A percentile compares a stretch with the other conserved stretches of the same genome.
These are phyloP conservation scores for Drosophila subsilvestris DNA, from an alignment of 2,888 invertebrate genomes.

Conservation along the genomic window DNA sequence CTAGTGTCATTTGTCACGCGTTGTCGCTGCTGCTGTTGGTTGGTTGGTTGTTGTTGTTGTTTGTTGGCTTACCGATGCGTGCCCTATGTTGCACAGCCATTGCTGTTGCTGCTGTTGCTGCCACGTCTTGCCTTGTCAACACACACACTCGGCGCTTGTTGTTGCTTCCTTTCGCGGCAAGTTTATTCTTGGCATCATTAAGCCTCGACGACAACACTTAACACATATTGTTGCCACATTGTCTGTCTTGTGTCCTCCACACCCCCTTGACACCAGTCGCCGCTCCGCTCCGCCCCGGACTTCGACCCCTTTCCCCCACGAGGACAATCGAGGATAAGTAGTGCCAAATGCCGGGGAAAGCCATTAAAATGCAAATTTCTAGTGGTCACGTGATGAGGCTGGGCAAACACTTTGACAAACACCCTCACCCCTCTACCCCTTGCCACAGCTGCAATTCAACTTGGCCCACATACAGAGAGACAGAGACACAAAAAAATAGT, in stretches of 20 bases:
- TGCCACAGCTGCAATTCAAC: constrained; percentile 41
- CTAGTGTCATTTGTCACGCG: constrained; percentile 75
- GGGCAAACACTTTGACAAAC: constrained; percentile 40
- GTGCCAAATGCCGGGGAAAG: constrained; percentile 62
- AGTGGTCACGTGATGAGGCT: constrained; percentile 70
- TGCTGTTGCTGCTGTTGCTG: constrained; percentile 31
- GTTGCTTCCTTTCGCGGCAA: constrained; percentile 31
- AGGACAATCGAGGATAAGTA: constrained; percentile 42
- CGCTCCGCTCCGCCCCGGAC: constrained; percentile 5
- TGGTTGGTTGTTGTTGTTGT: constrained; percentile 28
- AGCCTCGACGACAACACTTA: constrained; percentile 70
- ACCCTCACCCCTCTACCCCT: not conserved
- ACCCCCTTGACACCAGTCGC: constrained; percentile 41
- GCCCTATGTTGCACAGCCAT: constrained; percentile 19
- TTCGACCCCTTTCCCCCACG: not conserved
- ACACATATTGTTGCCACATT: constrained; percentile 59
- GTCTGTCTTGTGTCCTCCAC: constrained; percentile 19
- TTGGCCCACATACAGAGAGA: constrained; percentile 40
- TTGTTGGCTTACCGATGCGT: constrained; percentile 54
- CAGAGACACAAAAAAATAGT: constrained; percentile 17
- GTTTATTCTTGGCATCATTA: constrained; percentile 80
- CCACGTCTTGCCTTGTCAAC: constrained; percentile 42
- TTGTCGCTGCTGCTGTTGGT: constrained; percentile 32
- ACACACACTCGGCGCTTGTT: constrained; percentile 20
- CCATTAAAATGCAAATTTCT: constrained; percentile 77